Evolutionary conservation across 2,113 vertebrate genomes (phyloP).

Genomic region (Oriolus oriolus): DNA sequence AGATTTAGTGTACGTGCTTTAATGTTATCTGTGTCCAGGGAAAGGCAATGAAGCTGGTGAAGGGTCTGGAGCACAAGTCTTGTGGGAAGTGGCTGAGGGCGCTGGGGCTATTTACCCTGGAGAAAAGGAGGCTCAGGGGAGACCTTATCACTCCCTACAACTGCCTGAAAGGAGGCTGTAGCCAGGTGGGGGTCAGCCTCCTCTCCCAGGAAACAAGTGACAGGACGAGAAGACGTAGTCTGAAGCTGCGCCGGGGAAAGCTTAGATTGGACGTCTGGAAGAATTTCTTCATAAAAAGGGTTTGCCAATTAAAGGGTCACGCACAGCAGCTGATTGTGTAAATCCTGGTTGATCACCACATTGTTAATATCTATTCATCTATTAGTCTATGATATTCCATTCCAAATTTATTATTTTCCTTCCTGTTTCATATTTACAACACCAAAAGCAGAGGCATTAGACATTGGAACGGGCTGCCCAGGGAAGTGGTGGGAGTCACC

Average conservation of each 20-base stretch:
- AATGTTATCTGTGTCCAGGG: background rate
- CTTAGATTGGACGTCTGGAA: background rate
- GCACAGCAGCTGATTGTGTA: no score
- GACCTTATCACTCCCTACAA: background rate
- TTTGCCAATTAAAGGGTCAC: no score
- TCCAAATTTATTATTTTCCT: no score
- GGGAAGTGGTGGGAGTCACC: background rate
- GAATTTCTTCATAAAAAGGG: background rate
- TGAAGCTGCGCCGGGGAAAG: background rate
- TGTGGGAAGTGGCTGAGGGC: no score
- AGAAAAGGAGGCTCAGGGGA: background rate
- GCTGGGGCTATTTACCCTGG: background rate
- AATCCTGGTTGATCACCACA: no score
- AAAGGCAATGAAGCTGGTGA: background rate
- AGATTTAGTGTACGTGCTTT: rapidly evolving
- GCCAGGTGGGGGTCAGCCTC: no score
- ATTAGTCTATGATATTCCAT: no score
- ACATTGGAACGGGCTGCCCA: background rate
- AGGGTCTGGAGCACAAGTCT: background rate
- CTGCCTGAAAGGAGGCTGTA: background rate
- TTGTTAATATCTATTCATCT: no score
- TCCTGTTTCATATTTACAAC: no score
- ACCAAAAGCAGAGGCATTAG: no score
- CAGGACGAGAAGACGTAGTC: background rate
- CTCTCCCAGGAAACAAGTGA: background rate